Conservation (phyloP, 1,140 invertebrate species). For the Venustaconcha ellipsiformis region DNA sequence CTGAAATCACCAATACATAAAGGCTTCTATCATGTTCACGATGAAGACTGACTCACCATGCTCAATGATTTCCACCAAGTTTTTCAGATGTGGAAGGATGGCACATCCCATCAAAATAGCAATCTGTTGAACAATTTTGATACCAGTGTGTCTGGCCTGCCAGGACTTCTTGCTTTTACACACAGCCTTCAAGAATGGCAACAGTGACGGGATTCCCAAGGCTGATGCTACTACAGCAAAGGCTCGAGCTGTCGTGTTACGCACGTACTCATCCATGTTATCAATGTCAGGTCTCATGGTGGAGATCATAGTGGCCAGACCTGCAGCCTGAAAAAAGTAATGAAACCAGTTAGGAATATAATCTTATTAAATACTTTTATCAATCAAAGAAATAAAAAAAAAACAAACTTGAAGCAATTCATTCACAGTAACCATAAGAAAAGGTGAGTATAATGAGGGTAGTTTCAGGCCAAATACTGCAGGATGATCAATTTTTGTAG, state of each 20-base stretch:
- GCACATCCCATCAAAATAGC: slow-evolving; percentile 99
- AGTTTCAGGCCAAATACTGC: neutral
- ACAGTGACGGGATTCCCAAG: slow-evolving; percentile 95
- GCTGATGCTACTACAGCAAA: slow-evolving; percentile 99
- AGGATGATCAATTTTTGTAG: too few relatives aligned
- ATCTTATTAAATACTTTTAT: neutral
- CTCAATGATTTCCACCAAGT: slow-evolving; percentile 99
- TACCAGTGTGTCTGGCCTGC: slow-evolving; percentile 99
- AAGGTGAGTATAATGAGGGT: neutral
- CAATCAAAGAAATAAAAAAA: too few relatives aligned
- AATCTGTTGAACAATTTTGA: slow-evolving; percentile 99
- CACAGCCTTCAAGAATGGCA: slow-evolving; percentile 99
- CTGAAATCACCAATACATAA: too few relatives aligned
- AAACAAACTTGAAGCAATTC: too few relatives aligned
- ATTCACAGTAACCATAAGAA: too few relatives aligned
- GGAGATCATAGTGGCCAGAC: slow-evolving; percentile 99
- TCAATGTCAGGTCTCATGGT: slow-evolving; percentile 99
- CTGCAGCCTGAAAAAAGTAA: slow-evolving; percentile 81
- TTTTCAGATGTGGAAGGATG: slow-evolving; percentile 97
- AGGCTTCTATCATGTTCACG: too few relatives aligned
- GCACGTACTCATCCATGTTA: slow-evolving; percentile 99
- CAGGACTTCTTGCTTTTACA: slow-evolving; percentile 99
- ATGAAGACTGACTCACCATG: slow-evolving; percentile 77
- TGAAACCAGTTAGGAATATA: neutral
- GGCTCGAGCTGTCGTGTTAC: slow-evolving; percentile 98